These are phyloP conservation scores for Drosophila tristis DNA, from an alignment of 1,140 invertebrate genomes.

Conservation along the genomic window DNA sequence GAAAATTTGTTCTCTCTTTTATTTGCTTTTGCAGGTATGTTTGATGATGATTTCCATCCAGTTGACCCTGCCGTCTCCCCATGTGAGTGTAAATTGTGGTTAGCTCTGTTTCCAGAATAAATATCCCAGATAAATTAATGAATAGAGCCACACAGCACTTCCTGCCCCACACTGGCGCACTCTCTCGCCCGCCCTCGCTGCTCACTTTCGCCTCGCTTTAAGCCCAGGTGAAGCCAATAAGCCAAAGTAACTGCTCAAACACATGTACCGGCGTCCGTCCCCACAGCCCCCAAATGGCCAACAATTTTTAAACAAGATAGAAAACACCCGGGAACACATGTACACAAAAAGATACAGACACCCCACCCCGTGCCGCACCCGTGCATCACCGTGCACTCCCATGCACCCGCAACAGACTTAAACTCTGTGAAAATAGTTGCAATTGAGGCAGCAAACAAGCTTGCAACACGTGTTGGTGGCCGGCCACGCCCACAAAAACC, in stretches of 20 bases:
- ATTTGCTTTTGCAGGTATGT: slow-evolving; percentile 59
- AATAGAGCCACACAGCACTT: slow-evolving; percentile 1
- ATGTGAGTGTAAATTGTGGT: slow-evolving; percentile 11
- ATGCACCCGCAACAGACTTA: slow-evolving; percentile 21
- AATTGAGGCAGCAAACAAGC: slow-evolving; percentile 58
- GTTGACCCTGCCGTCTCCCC: background rate
- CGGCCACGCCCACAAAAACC: slow-evolving; percentile 50
- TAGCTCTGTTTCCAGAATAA: too few relatives aligned
- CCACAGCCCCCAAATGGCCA: slow-evolving; percentile 47
- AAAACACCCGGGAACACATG: slow-evolving; percentile 53
- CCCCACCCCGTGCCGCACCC: too few relatives aligned
- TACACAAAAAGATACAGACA: slow-evolving; percentile 57
- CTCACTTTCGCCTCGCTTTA: slow-evolving; percentile 25
- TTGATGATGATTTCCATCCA: background rate
- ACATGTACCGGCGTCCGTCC: slow-evolving; percentile 44
- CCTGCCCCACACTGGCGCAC: background rate
- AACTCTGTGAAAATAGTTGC: slow-evolving; percentile 69
- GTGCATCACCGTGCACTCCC: slow-evolving; percentile 15
- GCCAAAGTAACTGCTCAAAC: slow-evolving; percentile 59
- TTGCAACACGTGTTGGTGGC: slow-evolving; percentile 73
- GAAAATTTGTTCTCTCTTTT: background rate
- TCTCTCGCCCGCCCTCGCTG: background rate
- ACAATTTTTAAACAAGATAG: slow-evolving; percentile 67
- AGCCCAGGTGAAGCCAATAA: slow-evolving; percentile 61
- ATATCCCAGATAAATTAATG: slow-evolving; percentile 26